These are phyloP conservation scores for Myanophis thanlyinensis DNA, from an alignment of 2,113 vertebrate genomes.

Conservation along the genomic window DNA sequence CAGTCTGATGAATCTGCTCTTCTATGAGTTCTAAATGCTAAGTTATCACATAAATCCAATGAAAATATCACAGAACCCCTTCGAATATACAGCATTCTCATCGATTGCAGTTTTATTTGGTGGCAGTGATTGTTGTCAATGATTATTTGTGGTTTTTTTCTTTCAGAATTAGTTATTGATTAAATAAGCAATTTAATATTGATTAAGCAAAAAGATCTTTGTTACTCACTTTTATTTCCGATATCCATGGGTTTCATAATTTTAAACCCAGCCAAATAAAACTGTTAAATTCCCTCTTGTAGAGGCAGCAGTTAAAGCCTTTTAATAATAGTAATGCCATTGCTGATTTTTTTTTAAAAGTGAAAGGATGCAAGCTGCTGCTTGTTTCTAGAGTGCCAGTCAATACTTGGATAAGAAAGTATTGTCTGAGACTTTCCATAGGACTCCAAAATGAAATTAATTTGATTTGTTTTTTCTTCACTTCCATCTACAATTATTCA, in stretches of 20 bases:
- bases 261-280: background rate
- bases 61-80: background rate
- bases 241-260: background rate
- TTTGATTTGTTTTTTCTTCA: conserved; percentile 17
- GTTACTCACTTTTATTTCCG: background rate
- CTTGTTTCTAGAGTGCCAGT: background rate
- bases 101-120: conserved; percentile 29
- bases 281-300: background rate
- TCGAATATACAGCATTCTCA: conserved; percentile 11
- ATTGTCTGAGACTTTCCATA: background rate
- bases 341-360: background rate
- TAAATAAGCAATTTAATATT: background rate
- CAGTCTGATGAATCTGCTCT: background rate
- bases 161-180: conserved; percentile 32
- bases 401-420: background rate
- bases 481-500: background rate
- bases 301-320: background rate
- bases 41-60: background rate
- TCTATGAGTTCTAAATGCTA: background rate
- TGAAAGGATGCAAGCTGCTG: background rate
- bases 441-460: background rate
- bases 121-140: conserved; percentile 18
- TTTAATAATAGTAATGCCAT: background rate
- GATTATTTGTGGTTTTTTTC: conserved; percentile 27
- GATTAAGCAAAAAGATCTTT: conserved; percentile 2